These are phyloP conservation scores for Burhinus bistriatus DNA, from an alignment of 2,113 vertebrate genomes.

Conservation along the genomic window DNA sequence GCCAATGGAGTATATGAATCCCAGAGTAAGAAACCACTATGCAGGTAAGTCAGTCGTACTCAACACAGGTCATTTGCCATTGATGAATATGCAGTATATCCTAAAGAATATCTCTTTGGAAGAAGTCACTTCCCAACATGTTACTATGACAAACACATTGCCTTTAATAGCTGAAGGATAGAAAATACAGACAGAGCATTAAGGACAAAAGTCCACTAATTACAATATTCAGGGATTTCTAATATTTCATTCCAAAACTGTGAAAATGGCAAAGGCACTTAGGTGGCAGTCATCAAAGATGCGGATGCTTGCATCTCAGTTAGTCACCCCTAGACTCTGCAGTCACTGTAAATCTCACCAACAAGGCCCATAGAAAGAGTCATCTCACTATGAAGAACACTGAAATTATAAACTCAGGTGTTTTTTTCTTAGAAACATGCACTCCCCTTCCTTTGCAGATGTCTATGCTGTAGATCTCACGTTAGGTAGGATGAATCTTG, in stretches of 20 bases:
- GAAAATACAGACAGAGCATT: neutral
- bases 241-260: neutral
- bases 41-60: neutral
- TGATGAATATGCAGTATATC: neutral
- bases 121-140: neutral
- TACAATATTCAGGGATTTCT: neutral
- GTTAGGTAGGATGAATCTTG: neutral
- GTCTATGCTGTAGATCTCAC: neutral
- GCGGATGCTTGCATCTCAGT: neutral
- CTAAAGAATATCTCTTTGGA: neutral
- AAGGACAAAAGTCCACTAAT: neutral
- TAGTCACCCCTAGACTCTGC: neutral
- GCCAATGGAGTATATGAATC: neutral
- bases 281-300: neutral
- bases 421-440: neutral
- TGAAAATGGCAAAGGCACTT: neutral
- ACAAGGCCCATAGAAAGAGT: neutral
- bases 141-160: neutral
- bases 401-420: neutral
- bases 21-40: neutral
- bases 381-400: neutral
- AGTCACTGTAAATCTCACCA: neutral
- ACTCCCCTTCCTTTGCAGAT: neutral
- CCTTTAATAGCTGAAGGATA: neutral
- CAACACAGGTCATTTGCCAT: neutral